These are phyloP conservation scores for Coturnix japonica DNA, from an alignment of 2,113 vertebrate species.

Conservation along the genomic window DNA sequence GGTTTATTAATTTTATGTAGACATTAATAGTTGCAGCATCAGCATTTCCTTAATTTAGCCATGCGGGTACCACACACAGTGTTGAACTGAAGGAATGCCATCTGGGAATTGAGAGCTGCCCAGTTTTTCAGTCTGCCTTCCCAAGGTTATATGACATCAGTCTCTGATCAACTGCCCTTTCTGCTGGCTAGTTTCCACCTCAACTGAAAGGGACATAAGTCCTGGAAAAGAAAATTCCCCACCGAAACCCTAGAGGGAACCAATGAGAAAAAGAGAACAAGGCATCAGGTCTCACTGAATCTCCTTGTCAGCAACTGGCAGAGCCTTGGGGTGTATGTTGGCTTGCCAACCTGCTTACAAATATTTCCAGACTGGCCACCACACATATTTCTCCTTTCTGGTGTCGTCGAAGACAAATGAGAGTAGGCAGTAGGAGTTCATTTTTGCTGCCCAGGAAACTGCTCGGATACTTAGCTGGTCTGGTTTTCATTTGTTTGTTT, in stretches of 20 bases:
- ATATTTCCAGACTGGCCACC: neutral
- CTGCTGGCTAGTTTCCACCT: neutral
- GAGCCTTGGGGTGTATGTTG: neutral
- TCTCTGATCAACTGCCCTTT: neutral
- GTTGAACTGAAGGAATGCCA: neutral
- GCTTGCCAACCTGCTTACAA: neutral
- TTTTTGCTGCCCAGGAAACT: neutral
- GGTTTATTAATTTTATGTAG: neutral
- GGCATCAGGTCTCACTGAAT: neutral
- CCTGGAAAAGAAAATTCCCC: neutral
- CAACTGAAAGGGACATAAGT: neutral
- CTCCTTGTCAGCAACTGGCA: neutral
- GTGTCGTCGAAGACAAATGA: neutral
- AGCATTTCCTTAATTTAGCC: neutral
- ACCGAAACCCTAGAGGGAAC: neutral
- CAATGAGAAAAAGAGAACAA: neutral
- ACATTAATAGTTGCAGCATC: neutral
- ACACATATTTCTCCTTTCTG: neutral
- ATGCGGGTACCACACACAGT: neutral
- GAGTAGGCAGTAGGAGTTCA: neutral
- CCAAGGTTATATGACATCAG: neutral
- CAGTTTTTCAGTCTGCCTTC: neutral
- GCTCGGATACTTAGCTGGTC: neutral
- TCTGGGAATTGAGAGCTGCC: neutral
- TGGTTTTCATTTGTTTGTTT: neutral